phyloP scores from a whole-genome alignment of 2,888 invertebrate genomes.

The Crossocerus cetratus region DNA sequence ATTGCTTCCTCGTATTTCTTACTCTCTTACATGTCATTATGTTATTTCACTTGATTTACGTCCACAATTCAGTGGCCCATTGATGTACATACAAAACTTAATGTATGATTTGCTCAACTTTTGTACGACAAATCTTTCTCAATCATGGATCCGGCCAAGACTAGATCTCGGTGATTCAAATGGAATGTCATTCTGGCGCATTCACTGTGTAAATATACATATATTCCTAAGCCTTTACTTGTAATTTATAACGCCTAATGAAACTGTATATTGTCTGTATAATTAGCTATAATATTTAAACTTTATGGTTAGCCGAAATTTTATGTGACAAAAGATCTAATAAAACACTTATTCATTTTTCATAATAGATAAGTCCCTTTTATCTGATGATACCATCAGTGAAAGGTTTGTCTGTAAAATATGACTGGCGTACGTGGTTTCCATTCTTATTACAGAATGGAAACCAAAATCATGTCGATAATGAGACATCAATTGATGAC shows the following conservation, averaged over 20 bases:
- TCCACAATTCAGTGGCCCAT: no score
- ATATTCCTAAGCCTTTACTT: slow-evolving; percentile 6
- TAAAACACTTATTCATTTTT: slow-evolving; percentile 40
- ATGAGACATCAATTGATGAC: no score
- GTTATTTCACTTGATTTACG: no score
- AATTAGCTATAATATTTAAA: slow-evolving; percentile 27
- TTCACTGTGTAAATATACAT: slow-evolving; percentile 1
- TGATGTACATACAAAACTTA: slow-evolving; percentile 5
- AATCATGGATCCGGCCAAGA: slow-evolving; percentile 17
- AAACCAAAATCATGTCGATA: not conserved
- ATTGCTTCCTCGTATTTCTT: slow-evolving; percentile 17
- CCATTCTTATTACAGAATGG: not conserved
- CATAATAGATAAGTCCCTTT: slow-evolving; percentile 11
- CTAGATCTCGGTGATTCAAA: slow-evolving; percentile 18
- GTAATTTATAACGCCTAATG: slow-evolving; percentile 26
- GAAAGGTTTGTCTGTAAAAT: no score
- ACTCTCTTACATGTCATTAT: not conserved
- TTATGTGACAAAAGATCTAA: slow-evolving; percentile 41
- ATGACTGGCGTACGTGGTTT: no score
- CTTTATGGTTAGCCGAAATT: slow-evolving; percentile 27
- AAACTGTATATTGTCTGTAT: slow-evolving; percentile 28
- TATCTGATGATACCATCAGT: no score
- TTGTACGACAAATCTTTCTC: slow-evolving; percentile 38
- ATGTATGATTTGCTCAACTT: slow-evolving; percentile 58
- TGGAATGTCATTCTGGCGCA: not conserved